Conservation (phyloP, 2,113 vertebrate genomes). For the Perccottus glenii region DNA sequence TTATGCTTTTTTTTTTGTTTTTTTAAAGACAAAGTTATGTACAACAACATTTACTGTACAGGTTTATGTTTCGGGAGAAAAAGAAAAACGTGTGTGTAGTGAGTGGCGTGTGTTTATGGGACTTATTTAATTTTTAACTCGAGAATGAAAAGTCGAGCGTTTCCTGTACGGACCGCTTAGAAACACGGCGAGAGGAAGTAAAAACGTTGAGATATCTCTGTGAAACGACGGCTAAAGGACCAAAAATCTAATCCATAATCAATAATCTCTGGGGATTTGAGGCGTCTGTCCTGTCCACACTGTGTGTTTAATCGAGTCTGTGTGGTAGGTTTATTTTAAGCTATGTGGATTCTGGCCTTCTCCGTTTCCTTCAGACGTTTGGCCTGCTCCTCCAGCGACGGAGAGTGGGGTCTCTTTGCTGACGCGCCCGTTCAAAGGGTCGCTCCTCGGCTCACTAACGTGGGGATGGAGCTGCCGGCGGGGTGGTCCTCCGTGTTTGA, state of each 20-base stretch:
- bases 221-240: conserved; percentile 25
- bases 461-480: conserved; percentile 73
- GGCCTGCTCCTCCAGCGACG: conserved; percentile 73
- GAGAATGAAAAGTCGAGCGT: not conserved
- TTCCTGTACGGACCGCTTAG: conserved; percentile 4
- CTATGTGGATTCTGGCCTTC: conserved; percentile 73
- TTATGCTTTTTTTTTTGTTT: conserved; percentile 42
- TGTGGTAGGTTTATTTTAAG: conserved; percentile 39
- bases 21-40: conserved; percentile 80
- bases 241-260: conserved; percentile 14
- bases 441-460: conserved; percentile 75
- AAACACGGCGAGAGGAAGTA: conserved; percentile 14
- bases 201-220: not conserved
- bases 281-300: conserved; percentile 36
- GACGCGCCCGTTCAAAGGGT: conserved; percentile 71
- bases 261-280: conserved; percentile 45
- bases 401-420: conserved; percentile 79
- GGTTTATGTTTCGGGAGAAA: conserved; percentile 41
- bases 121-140: not conserved
- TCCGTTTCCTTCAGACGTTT: conserved; percentile 83
- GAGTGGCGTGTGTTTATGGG: not conserved
- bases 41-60: conserved; percentile 83
- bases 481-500: conserved; percentile 52
- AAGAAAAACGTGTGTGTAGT: conserved; percentile 15
- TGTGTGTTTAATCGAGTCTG: conserved; percentile 27